Conservation (phyloP, 1,140 invertebrate genomes). For the Probaryconus sp. region DNA sequence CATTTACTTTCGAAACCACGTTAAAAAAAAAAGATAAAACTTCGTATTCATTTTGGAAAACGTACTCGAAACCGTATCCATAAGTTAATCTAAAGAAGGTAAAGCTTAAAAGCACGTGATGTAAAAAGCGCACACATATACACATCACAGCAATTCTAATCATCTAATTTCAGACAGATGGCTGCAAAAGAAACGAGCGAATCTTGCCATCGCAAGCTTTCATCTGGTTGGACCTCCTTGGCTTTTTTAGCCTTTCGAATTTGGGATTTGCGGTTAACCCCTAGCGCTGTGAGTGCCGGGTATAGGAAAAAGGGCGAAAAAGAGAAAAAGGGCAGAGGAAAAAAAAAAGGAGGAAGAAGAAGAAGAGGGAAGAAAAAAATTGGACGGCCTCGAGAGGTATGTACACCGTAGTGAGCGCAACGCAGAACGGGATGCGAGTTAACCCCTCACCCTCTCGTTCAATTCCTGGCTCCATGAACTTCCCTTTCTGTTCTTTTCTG, state of each 20-base stretch:
- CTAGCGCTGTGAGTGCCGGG: not conserved
- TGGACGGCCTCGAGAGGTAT: constrained; percentile 1
- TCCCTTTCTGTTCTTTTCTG: not conserved
- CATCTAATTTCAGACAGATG: constrained; percentile 26
- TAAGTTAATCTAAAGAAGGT: too few relatives aligned
- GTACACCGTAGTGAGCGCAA: not conserved
- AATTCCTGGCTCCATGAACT: not conserved
- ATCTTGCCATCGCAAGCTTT: not conserved
- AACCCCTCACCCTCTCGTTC: not conserved
- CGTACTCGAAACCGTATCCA: too few relatives aligned
- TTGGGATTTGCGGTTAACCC: not conserved
- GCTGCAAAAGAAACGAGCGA: not conserved
- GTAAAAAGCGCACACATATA: too few relatives aligned
- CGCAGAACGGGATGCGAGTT: not conserved
- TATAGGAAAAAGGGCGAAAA: not conserved
- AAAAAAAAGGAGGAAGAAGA: too few relatives aligned
- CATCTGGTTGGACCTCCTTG: not conserved
- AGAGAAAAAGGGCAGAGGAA: not conserved
- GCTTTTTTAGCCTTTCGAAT: not conserved
- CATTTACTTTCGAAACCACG: too few relatives aligned
- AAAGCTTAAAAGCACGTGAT: too few relatives aligned
- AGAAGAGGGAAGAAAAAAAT: too few relatives aligned
- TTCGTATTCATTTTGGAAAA: too few relatives aligned
- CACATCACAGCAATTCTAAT: too few relatives aligned
- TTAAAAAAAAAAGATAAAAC: too few relatives aligned